Evolutionary conservation across 92 coral and sea anemone species (phyloP), one percentile per base, ranked within the genome.

Genomic region (Epizoanthus fatuus): DNA sequence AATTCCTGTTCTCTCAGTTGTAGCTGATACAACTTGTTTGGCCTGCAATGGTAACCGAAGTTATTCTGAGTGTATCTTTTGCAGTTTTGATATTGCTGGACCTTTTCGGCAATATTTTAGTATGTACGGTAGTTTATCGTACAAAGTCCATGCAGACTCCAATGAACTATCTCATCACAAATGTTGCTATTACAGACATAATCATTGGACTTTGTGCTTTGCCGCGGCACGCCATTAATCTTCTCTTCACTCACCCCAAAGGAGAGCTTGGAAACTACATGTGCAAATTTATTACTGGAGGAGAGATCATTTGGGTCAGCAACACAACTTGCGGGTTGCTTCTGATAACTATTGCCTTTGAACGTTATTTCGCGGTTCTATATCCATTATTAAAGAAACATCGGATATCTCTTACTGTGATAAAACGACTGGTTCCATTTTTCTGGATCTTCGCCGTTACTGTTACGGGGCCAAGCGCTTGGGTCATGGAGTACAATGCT

Each of bases 201-300:
- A 47, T 86, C 17, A 89, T 88, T 25, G 94, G 90, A 4, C 16
- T 78, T 47, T 94, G 86, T 37, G 88, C 92, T 14, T 81, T 91
- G 20, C 97, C 97, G 0, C 79, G 97, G 3, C 97, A 94, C 38
- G 97, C 85, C 20, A 25, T 90, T 7, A 90, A 60, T 64, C 71
- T 19, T 37, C 84, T 72, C 40, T 94, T 94, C 75, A 81, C 55
- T 4, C 94, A 91, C 45, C 91, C 94, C 3, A 70, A 62, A 35
- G 93, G 85, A 2, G 2, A 44, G 49, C 22, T 88, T 1, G 91
- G 97, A 1, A 86, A 89, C 65, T 81, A 71, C 44, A 17, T 94
- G 56, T 94, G 95, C 82, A 89, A 86, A 76, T 83, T 94, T 15
- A 68, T 91, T 49, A 94, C 93, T 3, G 98, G 98, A 37, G 95